Conservation (phyloP, 2,797 vertebrate genomes). For the Pseudotriccus pelzelni region DNA sequence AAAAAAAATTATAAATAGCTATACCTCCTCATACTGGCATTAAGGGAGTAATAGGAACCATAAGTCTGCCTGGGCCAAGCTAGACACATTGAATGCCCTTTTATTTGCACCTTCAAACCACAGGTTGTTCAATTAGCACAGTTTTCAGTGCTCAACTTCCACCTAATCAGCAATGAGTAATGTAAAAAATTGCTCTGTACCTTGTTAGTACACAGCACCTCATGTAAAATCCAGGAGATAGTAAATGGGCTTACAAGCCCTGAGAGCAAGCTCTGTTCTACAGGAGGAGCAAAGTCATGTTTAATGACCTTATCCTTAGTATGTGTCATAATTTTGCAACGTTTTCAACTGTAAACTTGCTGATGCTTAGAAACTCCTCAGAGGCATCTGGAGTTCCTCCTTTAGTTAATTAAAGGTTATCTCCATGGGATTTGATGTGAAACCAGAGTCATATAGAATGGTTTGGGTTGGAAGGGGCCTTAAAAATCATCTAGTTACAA, state of each 20-base stretch:
- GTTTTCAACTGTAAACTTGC: neutral
- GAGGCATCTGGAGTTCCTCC: neutral
- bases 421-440: neutral
- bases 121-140: neutral
- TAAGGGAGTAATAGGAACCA: neutral
- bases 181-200: neutral
- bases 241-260: neutral
- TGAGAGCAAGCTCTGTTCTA: neutral
- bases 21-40: neutral
- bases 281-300: neutral
- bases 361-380: neutral
- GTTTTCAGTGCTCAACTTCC: neutral
- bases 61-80: neutral
- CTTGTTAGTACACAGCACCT: neutral
- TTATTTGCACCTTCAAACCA: neutral
- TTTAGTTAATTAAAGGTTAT: neutral
- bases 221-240: neutral
- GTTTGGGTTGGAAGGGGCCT: neutral
- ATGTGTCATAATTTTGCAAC: neutral
- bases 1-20: neutral
- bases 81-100: neutral
- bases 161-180: neutral
- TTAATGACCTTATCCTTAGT: neutral
- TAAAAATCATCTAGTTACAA: neutral
- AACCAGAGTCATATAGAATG: neutral